Evolutionary conservation across 2,113 vertebrate genomes (phyloP).

Genomic region (Chaenogobius annularis): DNA sequence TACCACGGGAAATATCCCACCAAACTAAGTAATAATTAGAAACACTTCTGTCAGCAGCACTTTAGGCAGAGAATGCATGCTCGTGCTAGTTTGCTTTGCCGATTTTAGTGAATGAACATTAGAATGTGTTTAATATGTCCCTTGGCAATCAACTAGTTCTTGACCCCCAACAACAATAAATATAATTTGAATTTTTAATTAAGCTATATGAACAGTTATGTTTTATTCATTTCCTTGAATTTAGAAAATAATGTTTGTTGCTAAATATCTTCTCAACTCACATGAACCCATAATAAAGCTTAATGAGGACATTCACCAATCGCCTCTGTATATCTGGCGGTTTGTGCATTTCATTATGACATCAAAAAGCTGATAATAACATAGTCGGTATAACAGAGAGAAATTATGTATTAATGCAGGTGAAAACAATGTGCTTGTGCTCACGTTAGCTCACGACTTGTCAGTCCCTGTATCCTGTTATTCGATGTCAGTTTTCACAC

Average conservation of each 20-base stretch:
- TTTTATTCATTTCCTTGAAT: too few relatives aligned
- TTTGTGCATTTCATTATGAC: conserved; percentile 54
- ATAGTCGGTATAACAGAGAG: conserved; percentile 22
- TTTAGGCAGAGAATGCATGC: too few relatives aligned
- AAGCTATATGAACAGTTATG: too few relatives aligned
- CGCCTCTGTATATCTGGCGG: background rate
- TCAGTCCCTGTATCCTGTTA: background rate
- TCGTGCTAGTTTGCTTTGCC: too few relatives aligned
- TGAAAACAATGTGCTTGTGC: conserved; percentile 41
- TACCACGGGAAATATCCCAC: too few relatives aligned
- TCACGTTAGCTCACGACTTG: conserved; percentile 15
- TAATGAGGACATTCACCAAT: conserved; percentile 14
- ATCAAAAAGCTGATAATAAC: conserved; percentile 56
- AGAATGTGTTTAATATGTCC: too few relatives aligned
- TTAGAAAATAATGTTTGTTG: background rate
- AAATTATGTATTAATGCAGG: conserved; percentile 36
- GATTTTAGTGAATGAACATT: too few relatives aligned
- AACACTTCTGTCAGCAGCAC: too few relatives aligned
- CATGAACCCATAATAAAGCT: background rate
- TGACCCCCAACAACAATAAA: too few relatives aligned
- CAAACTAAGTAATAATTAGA: too few relatives aligned
- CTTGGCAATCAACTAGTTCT: too few relatives aligned
- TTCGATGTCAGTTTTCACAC: background rate
- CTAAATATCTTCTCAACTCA: background rate
- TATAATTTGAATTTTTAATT: background rate